Percentiles rank a stretch among this genome's conserved stretches.
These are phyloP conservation scores for Poecilobothrus nobilitatus DNA, from an alignment of 2,888 invertebrate species.

Conservation along the genomic window DNA sequence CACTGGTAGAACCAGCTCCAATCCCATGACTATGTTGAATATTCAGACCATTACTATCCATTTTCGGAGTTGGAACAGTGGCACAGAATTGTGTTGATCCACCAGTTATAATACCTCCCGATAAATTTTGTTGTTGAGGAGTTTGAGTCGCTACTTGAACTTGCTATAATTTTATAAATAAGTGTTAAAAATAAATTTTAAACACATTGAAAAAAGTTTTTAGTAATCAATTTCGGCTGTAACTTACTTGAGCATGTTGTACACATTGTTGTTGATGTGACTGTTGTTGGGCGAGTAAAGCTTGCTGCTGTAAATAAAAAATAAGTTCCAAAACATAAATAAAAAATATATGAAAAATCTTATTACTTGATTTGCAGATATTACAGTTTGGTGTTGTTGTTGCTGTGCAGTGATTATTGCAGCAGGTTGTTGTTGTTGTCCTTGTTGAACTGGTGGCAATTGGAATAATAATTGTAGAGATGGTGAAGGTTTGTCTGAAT, in stretches of 20 bases:
- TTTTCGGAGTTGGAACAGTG: constrained; percentile 29
- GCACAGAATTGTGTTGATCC: constrained; percentile 32
- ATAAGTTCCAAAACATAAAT: neutral
- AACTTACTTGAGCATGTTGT: constrained; percentile 32
- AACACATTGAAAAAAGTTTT: neutral
- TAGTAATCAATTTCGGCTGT: neutral
- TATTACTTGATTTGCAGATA: constrained; percentile 13
- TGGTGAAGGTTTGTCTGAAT: constrained; percentile 38
- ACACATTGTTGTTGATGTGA: constrained; percentile 36
- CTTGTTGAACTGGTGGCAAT: constrained; percentile 35
- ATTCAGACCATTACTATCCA: constrained; percentile 30
- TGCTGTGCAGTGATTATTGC: constrained; percentile 22
- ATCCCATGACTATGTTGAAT: constrained; percentile 25
- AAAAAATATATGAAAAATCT: too few relatives aligned
- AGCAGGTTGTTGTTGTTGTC: constrained; percentile 23
- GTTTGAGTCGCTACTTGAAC: constrained; percentile 59
- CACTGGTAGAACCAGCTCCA: constrained; percentile 25
- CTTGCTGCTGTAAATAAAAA: constrained; percentile 33
- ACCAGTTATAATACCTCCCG: constrained; percentile 14
- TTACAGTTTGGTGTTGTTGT: constrained; percentile 27
- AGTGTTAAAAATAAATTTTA: constrained; percentile 7
- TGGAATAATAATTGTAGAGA: constrained; percentile 43
- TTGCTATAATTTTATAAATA: constrained; percentile 38
- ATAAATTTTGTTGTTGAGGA: constrained; percentile 38
- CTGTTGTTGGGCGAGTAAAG: constrained; percentile 41